Percentiles rank a stretch among this genome's conserved stretches.
phyloP scores from a whole-genome alignment of 2,888 invertebrate genomes.

The Byasa hedistus region DNA sequence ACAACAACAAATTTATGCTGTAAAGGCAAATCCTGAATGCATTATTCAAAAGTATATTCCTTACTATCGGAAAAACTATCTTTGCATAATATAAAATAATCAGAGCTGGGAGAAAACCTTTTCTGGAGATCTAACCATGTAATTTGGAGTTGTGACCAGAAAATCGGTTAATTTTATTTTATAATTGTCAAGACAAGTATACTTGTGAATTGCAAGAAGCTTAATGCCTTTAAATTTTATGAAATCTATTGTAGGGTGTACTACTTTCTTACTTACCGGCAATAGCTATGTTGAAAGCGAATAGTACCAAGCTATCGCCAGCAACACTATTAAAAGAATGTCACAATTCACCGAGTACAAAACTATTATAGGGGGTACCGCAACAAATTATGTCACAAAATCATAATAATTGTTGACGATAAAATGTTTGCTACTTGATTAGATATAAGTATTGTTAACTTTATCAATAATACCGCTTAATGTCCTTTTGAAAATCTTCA shows the following conservation, averaged over 20 bases:
- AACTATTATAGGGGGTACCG: slow-evolving; percentile 1
- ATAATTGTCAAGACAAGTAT: no score
- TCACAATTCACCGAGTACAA: slow-evolving; percentile 3
- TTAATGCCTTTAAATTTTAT: no score
- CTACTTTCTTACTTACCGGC: slow-evolving; percentile 22
- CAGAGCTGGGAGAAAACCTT: no score
- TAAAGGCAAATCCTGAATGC: no score
- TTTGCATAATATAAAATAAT: no score
- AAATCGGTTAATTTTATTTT: no score
- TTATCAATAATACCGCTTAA: slow-evolving; percentile 13
- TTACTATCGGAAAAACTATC: no score
- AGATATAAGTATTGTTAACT: slow-evolving; percentile 25
- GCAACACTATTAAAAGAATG: neutral
- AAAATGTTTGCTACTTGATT: slow-evolving; percentile 14
- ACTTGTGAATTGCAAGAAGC: no score
- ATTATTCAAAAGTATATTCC: no score
- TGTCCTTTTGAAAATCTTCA: slow-evolving; percentile 12
- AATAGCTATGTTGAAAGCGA: slow-evolving; percentile 16
- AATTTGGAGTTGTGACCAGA: no score
- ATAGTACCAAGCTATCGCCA: slow-evolving; percentile 1
- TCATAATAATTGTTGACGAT: slow-evolving; percentile 5
- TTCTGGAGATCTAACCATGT: no score
- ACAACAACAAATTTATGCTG: no score
- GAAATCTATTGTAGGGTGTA: slow-evolving; percentile 5
- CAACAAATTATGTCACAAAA: slow-evolving; percentile 3